Evolutionary conservation across 2,113 vertebrate species (phyloP), one percentile per base, ranked within the genome.

Genomic region (Rhynchomys soricoides): DNA sequence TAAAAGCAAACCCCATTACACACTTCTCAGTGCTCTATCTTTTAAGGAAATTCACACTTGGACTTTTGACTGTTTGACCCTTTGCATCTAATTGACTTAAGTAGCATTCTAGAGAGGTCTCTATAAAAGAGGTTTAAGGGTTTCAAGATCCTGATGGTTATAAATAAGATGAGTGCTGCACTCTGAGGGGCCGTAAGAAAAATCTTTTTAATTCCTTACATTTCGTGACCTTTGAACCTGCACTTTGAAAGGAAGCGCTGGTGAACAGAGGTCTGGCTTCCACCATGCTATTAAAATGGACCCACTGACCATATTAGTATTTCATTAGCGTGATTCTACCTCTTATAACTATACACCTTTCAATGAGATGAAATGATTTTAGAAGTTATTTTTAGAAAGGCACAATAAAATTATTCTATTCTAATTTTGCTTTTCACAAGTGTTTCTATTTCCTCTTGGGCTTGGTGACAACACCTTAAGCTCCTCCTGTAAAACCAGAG

Each of bases 171-270:
- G 89, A 90, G 22, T 59, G 31, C 22, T 70, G 0, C 10, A 64
- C 73, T 9, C 1, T 86, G 62, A 45, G 64, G 68, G 17, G 3
- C 19, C 90, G 57, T 89, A 71, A 97, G 95, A 91, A 74, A 75
- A 78, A 96, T 71, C 4, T 43, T 57, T 87, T 90, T 85, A 90
- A 40, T 73, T 83, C 31, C 78, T 40, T 29, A 12, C 19, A n/a
- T 95, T 94, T 91, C 31, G 15, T 94, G 70, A 95, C 66, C 87
- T 97, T 75, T 87, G 82, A 86, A 77, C 40, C 37, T 81, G 62
- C 4, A n/a, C 86, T 90, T 89, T 43, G 55, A 75, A 71, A 77
- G 31, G 15, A 86, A 87, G 11, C 62, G 10, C 34, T 50, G 31
- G 2, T 70, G 11, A 7, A 16, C 21, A 45, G 91, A 40, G 10